Evolutionary conservation across 2,888 invertebrate genomes (phyloP).

Genomic region (Timema cristinae): DNA sequence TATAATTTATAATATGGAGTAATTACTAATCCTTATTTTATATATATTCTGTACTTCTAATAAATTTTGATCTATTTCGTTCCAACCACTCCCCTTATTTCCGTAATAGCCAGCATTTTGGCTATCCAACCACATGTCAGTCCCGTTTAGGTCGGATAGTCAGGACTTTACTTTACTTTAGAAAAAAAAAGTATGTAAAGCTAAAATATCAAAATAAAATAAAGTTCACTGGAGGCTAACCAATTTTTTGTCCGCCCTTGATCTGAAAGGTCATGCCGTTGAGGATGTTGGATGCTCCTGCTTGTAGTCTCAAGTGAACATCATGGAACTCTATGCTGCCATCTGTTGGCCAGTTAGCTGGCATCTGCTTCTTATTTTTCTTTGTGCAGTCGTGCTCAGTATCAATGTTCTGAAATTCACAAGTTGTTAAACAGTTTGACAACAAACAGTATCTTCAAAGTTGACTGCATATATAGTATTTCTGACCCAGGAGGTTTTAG

Average conservation of each 20-base stretch:
- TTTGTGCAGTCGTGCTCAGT: not conserved
- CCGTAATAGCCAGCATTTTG: too few relatives aligned
- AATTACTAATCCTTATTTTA: too few relatives aligned
- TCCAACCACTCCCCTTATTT: too few relatives aligned
- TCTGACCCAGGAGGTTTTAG: too few relatives aligned
- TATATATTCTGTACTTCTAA: too few relatives aligned
- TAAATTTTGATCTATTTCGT: too few relatives aligned
- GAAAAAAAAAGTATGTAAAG: not conserved
- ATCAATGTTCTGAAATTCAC: not conserved
- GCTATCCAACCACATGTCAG: too few relatives aligned
- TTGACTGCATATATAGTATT: too few relatives aligned
- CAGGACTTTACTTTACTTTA: not conserved
- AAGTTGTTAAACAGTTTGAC: not conserved
- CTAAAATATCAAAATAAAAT: not conserved
- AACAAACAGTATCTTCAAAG: not conserved
- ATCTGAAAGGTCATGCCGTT: conserved; percentile 47
- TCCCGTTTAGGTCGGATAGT: not conserved
- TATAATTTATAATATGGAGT: too few relatives aligned
- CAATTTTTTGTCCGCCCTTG: conserved; percentile 48
- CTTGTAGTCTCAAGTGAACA: conserved; percentile 29
- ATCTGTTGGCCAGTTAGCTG: conserved; percentile 20
- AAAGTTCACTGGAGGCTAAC: conserved; percentile 20
- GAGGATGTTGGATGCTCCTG: conserved; percentile 44
- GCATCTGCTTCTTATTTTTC: not conserved
- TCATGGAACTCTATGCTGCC: conserved; percentile 19